A percentile compares a stretch with the other conserved stretches of the same genome.
Evolutionary conservation across 2,888 invertebrate species (phyloP).

Genomic region (Geotrupes spiniger): DNA sequence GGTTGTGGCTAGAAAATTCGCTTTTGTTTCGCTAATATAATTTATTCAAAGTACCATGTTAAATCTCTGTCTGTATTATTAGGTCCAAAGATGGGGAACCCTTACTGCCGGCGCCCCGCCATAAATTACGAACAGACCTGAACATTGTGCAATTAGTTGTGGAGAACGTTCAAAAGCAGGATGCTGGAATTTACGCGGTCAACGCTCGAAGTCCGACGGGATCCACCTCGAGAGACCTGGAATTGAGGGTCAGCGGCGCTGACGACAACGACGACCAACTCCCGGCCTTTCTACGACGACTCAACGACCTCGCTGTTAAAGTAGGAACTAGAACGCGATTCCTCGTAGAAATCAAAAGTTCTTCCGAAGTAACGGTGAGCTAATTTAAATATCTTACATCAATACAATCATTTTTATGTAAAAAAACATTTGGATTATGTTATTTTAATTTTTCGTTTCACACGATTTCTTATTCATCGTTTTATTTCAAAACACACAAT

Average conservation of each 20-base stretch:
- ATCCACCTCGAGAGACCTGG: slow-evolving; percentile 53
- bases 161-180: slow-evolving; percentile 68
- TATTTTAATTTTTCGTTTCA: too few species aligned
- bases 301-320: slow-evolving; percentile 84
- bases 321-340: slow-evolving; percentile 85
- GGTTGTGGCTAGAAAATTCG: too few species aligned
- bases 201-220: slow-evolving; percentile 62
- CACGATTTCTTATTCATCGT: too few species aligned
- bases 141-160: slow-evolving; percentile 73
- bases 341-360: slow-evolving; percentile 75
- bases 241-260: slow-evolving; percentile 57
- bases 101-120: slow-evolving; percentile 66
- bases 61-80: slow-evolving; percentile 23
- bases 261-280: slow-evolving; percentile 60
- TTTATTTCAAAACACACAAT: too few species aligned
- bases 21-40: too few species aligned
- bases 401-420: too few species aligned
- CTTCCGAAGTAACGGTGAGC: slow-evolving; percentile 77
- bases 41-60: too few species aligned
- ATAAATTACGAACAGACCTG: slow-evolving; percentile 55
- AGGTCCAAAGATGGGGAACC: slow-evolving; percentile 61
- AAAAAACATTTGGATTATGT: too few species aligned
- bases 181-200: slow-evolving; percentile 74
- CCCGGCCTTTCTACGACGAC: slow-evolving; percentile 78
- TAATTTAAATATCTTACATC: too few species aligned